Evolutionary conservation across 2,888 invertebrate genomes (phyloP).

Genomic region (Troides aeacus): DNA sequence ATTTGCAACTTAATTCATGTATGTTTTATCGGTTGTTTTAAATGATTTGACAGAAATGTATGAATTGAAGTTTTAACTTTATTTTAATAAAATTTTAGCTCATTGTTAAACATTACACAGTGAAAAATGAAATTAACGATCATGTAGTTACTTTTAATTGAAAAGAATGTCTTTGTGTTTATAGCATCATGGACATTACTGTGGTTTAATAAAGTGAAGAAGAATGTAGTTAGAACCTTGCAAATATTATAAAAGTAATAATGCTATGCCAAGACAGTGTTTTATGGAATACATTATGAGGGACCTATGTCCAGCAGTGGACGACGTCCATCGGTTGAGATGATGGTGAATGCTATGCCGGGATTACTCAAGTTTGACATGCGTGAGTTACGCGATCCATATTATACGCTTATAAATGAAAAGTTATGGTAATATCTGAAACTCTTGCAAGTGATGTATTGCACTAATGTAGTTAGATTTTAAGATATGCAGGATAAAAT

Average conservation of each 20-base stretch:
- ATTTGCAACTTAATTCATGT: slow-evolving; percentile 20
- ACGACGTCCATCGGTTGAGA: background rate
- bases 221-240: slow-evolving; percentile 17
- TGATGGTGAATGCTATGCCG: slow-evolving; percentile 34
- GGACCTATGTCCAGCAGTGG: no score
- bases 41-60: slow-evolving; percentile 15
- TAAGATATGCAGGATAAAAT: slow-evolving; percentile 32
- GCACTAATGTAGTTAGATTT: slow-evolving; percentile 32
- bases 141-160: slow-evolving; percentile 2
- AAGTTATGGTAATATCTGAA: slow-evolving; percentile 32
- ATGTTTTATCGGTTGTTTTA: slow-evolving; percentile 10
- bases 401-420: slow-evolving; percentile 30
- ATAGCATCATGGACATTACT: slow-evolving; percentile 10
- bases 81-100: slow-evolving; percentile 9
- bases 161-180: slow-evolving; percentile 12
- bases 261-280: no score
- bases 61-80: slow-evolving; percentile 14
- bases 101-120: slow-evolving; percentile 6
- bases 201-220: slow-evolving; percentile 12
- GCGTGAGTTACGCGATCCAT: slow-evolving; percentile 27
- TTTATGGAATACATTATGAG: no score
- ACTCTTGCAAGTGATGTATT: slow-evolving; percentile 31
- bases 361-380: slow-evolving; percentile 35
- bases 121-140: slow-evolving; percentile 2
- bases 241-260: slow-evolving; percentile 29